Evolutionary conservation across 2,888 invertebrate species (phyloP).

Genomic region (Callimorpha dominula): DNA sequence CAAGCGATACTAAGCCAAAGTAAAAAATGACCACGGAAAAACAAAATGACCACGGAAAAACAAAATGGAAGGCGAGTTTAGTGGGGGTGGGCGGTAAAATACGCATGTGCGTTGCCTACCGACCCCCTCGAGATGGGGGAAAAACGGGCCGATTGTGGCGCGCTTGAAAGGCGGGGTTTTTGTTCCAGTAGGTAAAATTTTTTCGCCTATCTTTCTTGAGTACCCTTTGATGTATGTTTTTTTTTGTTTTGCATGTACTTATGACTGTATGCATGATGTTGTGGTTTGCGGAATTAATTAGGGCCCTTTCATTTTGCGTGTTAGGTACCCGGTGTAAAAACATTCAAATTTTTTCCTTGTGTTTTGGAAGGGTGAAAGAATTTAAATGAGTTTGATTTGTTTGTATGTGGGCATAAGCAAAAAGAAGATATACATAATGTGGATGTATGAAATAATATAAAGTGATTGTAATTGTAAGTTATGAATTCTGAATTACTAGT

Average conservation of each 20-base stretch:
- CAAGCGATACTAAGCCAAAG: conserved; percentile 52
- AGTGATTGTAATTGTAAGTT: too few relatives aligned
- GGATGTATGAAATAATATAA: background rate
- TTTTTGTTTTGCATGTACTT: conserved; percentile 15
- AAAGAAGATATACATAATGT: background rate
- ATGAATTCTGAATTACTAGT: too few relatives aligned
- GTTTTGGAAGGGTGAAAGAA: conserved; percentile 60
- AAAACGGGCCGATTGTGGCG: conserved; percentile 43
- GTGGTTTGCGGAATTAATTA: conserved; percentile 77
- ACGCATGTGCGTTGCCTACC: conserved; percentile 80
- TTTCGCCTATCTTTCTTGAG: conserved; percentile 65
- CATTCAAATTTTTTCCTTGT: conserved; percentile 56
- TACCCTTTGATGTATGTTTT: conserved; percentile 54
- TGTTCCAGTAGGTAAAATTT: conserved; percentile 65
- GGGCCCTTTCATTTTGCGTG: conserved; percentile 68
- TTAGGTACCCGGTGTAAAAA: conserved; percentile 68
- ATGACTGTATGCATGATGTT: conserved; percentile 47
- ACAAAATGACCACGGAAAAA: conserved; percentile 82
- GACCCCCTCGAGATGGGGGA: conserved; percentile 48
- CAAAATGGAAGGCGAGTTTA: conserved; percentile 83
- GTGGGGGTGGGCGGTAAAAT: conserved; percentile 67
- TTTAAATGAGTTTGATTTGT: conserved; percentile 62
- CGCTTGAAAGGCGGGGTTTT: conserved; percentile 57
- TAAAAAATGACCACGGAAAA: conserved; percentile 66
- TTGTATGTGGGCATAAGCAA: conserved; percentile 4